phyloP scores from a whole-genome alignment of 2,113 vertebrate species.

The Amblyornis subalaris region DNA sequence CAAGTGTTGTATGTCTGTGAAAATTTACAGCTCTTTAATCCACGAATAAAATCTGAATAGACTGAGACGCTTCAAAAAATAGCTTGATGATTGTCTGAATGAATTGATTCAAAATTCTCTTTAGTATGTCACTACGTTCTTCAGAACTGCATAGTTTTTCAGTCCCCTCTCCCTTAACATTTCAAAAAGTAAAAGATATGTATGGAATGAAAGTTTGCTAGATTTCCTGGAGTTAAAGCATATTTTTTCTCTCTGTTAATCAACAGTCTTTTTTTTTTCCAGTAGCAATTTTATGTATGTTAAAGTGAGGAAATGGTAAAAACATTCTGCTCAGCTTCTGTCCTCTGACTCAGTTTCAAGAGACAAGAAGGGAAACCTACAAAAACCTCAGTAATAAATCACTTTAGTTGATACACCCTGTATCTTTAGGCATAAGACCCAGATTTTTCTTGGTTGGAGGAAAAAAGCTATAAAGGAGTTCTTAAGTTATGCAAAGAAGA shows the following conservation, averaged over 20 bases:
- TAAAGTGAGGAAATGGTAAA: background rate
- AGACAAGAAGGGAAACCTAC: background rate
- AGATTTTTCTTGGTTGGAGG: background rate
- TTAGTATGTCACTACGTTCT: background rate
- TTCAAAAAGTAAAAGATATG: background rate
- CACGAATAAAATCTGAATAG: background rate
- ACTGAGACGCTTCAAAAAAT: background rate
- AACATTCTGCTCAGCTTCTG: background rate
- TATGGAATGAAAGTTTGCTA: background rate
- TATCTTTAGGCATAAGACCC: background rate
- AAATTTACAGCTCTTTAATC: background rate
- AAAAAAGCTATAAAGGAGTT: background rate
- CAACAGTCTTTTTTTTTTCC: background rate
- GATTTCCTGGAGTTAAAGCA: background rate
- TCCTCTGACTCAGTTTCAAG: background rate
- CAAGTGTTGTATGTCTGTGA: background rate
- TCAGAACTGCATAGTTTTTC: background rate
- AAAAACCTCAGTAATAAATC: fast-evolving
- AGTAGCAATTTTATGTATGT: background rate
- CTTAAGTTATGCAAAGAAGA: background rate
- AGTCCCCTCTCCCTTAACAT: background rate
- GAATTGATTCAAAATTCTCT: background rate
- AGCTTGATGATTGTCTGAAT: background rate
- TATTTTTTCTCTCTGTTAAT: background rate
- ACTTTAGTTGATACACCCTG: background rate